These are phyloP conservation scores for Calephelis virginiensis DNA, from an alignment of 1,140 invertebrate genomes.

Conservation along the genomic window DNA sequence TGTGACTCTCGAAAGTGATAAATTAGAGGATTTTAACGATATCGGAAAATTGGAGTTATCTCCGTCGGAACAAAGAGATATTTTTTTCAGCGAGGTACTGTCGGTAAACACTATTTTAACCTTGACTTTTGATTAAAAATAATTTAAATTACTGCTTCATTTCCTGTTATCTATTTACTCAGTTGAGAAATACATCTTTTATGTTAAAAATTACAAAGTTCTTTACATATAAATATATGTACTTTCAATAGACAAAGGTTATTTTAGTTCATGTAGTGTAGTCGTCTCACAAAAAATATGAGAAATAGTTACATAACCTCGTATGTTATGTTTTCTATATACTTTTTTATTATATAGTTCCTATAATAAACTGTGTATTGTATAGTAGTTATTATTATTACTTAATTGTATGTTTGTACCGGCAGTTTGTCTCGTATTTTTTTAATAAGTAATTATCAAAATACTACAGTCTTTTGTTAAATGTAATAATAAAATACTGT, in stretches of 20 bases:
- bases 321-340: not conserved
- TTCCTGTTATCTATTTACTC: conserved; percentile 1
- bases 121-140: conserved; percentile 62
- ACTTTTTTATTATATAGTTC: not conserved
- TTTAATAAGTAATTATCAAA: too few species aligned
- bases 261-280: conserved; percentile 25
- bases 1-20: conserved; percentile 67
- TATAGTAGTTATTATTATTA: too few species aligned
- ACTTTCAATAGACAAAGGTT: conserved; percentile 24
- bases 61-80: conserved; percentile 74
- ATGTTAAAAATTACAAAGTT: not conserved
- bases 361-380: too few species aligned
- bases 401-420: too few species aligned
- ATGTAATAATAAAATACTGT: too few species aligned
- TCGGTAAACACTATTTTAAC: conserved; percentile 71
- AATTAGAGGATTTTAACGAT: conserved; percentile 62
- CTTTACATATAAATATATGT: not conserved
- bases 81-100: conserved; percentile 76
- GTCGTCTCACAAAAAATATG: conserved; percentile 3
- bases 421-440: too few species aligned
- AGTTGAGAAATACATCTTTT: not conserved
- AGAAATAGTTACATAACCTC: conserved; percentile 11
- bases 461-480: too few species aligned
- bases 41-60: conserved; percentile 69
- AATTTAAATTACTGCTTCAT: conserved; percentile 6